Conservation (phyloP, 2,113 vertebrate species). For the Hylia prasina region DNA sequence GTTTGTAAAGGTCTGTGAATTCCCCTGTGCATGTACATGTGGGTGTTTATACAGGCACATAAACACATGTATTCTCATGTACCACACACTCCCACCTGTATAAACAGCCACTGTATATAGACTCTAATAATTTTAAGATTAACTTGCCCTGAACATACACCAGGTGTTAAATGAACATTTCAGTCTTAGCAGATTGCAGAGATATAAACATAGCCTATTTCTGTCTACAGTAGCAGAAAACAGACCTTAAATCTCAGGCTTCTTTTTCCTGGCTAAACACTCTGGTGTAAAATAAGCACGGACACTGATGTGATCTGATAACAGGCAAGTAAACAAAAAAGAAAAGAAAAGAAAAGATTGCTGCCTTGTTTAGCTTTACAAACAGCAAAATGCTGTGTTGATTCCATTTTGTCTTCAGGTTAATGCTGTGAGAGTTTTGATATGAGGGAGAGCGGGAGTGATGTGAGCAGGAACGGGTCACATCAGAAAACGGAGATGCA, state of each 20-base stretch:
- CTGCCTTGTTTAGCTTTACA: background rate
- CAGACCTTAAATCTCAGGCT: background rate
- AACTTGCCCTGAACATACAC: background rate
- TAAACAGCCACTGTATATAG: background rate
- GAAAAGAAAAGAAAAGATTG: background rate
- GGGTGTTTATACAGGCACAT: background rate
- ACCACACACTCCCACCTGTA: background rate
- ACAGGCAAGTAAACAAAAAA: background rate
- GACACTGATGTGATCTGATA: background rate
- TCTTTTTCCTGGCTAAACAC: background rate
- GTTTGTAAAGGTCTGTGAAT: background rate
- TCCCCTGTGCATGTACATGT: rapidly evolving
- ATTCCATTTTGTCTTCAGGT: background rate
- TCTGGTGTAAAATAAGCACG: background rate
- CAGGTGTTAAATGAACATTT: constrained; percentile 18
- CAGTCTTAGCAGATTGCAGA: constrained; percentile 25
- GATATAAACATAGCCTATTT: constrained; percentile 15
- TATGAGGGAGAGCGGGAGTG: background rate
- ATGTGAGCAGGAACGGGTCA: background rate
- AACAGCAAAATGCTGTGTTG: background rate
- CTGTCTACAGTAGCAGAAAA: background rate
- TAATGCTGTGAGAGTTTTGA: background rate
- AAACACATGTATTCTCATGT: background rate
- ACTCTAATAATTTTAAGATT: background rate
- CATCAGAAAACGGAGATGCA: background rate